Evolutionary conservation across 2,888 invertebrate genomes (phyloP), one percentile per base, ranked within the genome.

Genomic region (Drosophila stalkeri): DNA sequence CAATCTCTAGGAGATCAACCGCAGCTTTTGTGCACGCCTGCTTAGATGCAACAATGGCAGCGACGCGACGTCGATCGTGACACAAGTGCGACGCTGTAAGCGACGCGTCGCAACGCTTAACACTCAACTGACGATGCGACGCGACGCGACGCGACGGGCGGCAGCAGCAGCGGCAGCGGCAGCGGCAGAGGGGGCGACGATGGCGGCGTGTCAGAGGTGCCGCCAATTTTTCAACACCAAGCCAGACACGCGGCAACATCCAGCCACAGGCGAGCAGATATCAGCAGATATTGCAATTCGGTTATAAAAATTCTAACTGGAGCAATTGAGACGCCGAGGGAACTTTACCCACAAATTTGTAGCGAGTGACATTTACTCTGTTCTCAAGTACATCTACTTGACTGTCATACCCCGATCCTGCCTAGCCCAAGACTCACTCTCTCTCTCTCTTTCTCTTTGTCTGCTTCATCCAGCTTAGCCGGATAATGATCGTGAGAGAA

Each of bases 221-320:
- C 78, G 84, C 77, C 89, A 89, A 88, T 89, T 89, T 89, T 89
- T 89, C 89, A 82, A 89, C 89, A 89, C 89, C 85, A 71, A 64
- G 74, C 78, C 66, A 37, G 23, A 72, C 81, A 87, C 86, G 81
- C 82, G 81, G 75, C 70, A 59, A 57, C 64, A 37, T 27, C 31
- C 46, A 52, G 37, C 14, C 18, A 3, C 18, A 51, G 14, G 5
- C 55, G 3, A 44, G 23, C 8, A 23, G 75, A 72, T 64, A 76
- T 64, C 71, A 54, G 55, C 72, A 72, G 79, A 86, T 86, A 68
- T 86, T 75, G 82, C 75, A 75, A 70, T 84, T 82, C 69, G 75
- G 68, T 75, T 81, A 81, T 83, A 81, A 79, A 86, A 81, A 78
- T 81, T 82, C 84, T 89, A 89, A 89, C 87, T 87, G 77, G 89